Evolutionary conservation across 1,140 invertebrate species (phyloP), one percentile per base, ranked within the genome.

Genomic region (Colletes latitarsis): DNA sequence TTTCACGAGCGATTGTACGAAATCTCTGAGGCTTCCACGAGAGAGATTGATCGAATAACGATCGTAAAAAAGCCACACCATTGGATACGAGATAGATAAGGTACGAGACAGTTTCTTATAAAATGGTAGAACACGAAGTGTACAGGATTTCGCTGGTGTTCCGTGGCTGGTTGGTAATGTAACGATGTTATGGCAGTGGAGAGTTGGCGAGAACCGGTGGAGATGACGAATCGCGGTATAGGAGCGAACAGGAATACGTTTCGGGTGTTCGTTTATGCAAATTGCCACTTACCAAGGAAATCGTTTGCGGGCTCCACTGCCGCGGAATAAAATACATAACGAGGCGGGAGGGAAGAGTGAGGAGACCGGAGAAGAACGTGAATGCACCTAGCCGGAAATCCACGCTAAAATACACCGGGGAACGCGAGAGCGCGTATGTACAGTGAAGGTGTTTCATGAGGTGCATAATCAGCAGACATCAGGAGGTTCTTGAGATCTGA

Each of bases 241-340:
- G 64, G 60, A 82, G 46, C 69, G 73, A 60, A 73, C 58, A 77
- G 60, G 72, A 77, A 77, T 79, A 82, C 70, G 68, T 77, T 82
- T 60, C 19, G 70, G 78, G 67, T 86, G 77, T 84, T 86, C 81
- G 85, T 90, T 90, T 89, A 88, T 89, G 89, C 79, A 89, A 90
- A 89, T 86, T 88, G 87, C 88, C 87, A 87, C 82, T 82, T 87
- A 80, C 76, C 60, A 17, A 64, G 77, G 78, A 85, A 87, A 88
- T 87, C 84, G 76, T 86, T 88, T 87, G 83, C 80, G 70, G 77
- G 68, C 68, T 77, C 49, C 53, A 74, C 64, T 77, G 3, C 12
- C 68, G 67, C 75, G 73, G 63, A 77, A 86, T 86, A 87, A 87
- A 87, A 84, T 85, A 83, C 77, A 86, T 86, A 84, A 88, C 81